Conservation (phyloP, 2,888 invertebrate genomes). For the Drosophila lutescens region DNA sequence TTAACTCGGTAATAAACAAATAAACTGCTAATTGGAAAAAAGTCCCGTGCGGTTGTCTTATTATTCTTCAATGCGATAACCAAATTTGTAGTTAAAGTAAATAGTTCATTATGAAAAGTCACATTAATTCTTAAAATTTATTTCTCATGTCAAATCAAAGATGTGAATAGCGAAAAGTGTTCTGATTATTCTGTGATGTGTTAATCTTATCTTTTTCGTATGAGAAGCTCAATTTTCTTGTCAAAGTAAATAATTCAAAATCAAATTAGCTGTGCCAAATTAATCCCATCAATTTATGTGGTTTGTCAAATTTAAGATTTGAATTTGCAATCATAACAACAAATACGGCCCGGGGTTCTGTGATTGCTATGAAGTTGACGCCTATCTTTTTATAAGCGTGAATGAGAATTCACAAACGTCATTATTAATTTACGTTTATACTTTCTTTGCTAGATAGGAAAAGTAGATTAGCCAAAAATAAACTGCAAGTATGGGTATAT, state of each 20-base stretch:
- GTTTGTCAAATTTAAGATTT: slow-evolving; percentile 10
- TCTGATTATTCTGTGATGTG: neutral
- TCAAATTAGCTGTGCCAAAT: slow-evolving; percentile 11
- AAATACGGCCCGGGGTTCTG: neutral
- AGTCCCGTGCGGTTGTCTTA: neutral
- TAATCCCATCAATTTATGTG: slow-evolving; percentile 8
- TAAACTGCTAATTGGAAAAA: neutral
- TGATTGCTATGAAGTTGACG: neutral
- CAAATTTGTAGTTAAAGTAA: slow-evolving; percentile 6
- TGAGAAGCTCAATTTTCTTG: neutral
- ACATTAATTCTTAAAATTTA: slow-evolving; percentile 8
- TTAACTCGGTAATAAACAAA: neutral
- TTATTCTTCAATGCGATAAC: neutral
- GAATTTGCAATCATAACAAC: slow-evolving; percentile 6
- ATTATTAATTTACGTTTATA: neutral
- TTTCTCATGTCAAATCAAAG: slow-evolving; percentile 20
- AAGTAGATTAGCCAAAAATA: neutral
- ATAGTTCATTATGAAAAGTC: slow-evolving; percentile 5
- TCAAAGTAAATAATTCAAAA: slow-evolving; percentile 25
- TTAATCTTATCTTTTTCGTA: slow-evolving; percentile 15
- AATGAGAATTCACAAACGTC: neutral
- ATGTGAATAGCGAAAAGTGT: slow-evolving; percentile 11
- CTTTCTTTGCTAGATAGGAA: neutral
- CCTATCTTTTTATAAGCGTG: neutral
- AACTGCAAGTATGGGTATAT: neutral